These are phyloP conservation scores for Callocephalon fimbriatum DNA, from an alignment of 2,113 vertebrate genomes.

Conservation along the genomic window DNA sequence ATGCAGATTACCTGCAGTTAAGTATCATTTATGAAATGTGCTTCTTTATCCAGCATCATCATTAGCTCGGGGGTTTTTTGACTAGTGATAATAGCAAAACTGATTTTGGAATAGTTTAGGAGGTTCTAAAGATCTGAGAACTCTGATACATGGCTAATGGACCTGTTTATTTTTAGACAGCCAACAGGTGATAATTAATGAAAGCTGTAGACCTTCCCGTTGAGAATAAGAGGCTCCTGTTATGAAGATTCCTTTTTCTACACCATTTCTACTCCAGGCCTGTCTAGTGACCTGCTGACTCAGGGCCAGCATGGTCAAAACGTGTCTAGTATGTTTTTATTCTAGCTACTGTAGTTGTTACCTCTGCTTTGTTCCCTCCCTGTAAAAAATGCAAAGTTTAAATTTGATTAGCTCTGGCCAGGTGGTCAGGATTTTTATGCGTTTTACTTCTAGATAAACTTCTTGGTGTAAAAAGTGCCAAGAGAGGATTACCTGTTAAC, in stretches of 20 bases:
- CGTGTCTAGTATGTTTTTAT: neutral
- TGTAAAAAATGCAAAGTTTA: neutral
- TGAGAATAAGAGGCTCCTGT: neutral
- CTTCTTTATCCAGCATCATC: neutral
- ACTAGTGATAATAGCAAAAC: neutral
- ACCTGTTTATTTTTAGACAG: neutral
- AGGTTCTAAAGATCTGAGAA: neutral
- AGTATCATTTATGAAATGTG: neutral
- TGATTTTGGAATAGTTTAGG: neutral
- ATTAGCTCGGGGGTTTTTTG: neutral
- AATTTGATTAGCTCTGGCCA: neutral
- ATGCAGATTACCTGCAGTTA: neutral
- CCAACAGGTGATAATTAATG: neutral
- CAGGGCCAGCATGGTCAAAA: neutral
- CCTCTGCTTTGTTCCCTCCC: neutral
- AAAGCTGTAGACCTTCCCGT: neutral
- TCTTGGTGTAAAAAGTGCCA: neutral
- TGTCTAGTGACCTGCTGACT: neutral
- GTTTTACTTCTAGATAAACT: neutral
- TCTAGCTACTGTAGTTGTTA: neutral
- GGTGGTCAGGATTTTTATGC: neutral
- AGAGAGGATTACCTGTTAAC: neutral
- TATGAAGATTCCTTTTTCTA: neutral
- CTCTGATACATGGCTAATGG: neutral
- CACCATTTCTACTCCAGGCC: neutral